Base-by-base conservation (phyloP, 1,140 invertebrate species). In the Temnothorax longispinosus region DNA sequence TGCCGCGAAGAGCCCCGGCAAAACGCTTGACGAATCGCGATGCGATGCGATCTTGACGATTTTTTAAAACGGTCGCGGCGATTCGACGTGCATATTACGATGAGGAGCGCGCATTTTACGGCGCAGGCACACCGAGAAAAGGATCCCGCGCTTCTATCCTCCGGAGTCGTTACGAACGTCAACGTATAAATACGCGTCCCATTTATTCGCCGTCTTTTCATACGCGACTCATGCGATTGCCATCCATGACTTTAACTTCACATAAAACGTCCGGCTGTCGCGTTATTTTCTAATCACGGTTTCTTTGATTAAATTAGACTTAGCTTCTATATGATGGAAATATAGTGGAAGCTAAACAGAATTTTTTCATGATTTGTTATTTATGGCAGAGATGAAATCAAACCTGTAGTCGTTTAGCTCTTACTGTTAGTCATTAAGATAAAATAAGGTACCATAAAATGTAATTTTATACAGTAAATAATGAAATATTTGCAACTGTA, bases 11-110 rank as follows among this genome's bases (percentile, higher is more conserved):
- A 32, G 4, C 4, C 4, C 21, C 76, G 50, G 65, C 56, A 15
- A 64, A 32, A 44, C 52, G 60, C 88, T 52, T 47, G 32, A 52
- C 88, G 71, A 90, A 89, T 89, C 88, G 69, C 74, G 52, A 50
- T 69, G n/a, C 32, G 41, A 62, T 81, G 80, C 35, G 71, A 65
- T 87, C 77, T 74, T 35, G 41, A 32, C 21, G 72, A 89, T 81
- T 89, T 82, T 82, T 72, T 71, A 82, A 82, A 82, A 72, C 52
- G 52, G 18, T 21, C 78, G 65, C 27, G 38, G 64, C 64, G 44
- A 86, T 69, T 71, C 85, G 76, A 69, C 15, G 76, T 64, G 72
- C 50, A 58, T 60, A 32, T 81, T 84, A 60, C 85, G 67, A 65
- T 10, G 47, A 18, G 32, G 15, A 60, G 60, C 74, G 60, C 74